These are phyloP conservation scores for Conistra vaccinii DNA, from an alignment of 2,888 invertebrate species.

Conservation along the genomic window DNA sequence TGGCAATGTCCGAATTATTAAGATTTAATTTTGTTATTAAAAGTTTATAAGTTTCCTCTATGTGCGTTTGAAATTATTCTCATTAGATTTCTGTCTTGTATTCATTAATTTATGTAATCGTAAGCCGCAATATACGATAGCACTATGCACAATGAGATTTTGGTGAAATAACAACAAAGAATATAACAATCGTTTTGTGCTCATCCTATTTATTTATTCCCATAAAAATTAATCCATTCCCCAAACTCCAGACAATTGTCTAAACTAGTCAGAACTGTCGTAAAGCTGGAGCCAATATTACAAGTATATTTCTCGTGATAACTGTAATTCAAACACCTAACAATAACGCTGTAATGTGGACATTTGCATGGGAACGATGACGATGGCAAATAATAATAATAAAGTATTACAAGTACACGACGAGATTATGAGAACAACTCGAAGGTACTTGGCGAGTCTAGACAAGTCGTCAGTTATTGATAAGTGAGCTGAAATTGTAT, in stretches of 20 bases:
- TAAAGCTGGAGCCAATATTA: conserved; percentile 46
- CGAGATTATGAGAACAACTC: conserved; percentile 6
- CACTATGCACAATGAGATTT: background rate
- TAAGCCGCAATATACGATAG: background rate
- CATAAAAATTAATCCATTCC: background rate
- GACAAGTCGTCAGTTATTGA: background rate
- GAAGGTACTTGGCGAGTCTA: conserved; percentile 16
- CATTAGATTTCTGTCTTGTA: background rate
- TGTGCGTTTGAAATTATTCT: background rate
- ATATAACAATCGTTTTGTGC: background rate
- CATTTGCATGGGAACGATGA: conserved; percentile 56
- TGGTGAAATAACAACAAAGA: background rate
- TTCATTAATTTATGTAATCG: background rate
- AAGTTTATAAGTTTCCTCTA: background rate
- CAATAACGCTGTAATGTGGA: conserved; percentile 54
- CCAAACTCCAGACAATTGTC: background rate
- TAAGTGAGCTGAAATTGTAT: conserved; percentile 1
- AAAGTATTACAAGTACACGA: conserved; percentile 9
- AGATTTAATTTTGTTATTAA: conserved; percentile 4
- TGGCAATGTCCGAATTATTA: conserved; percentile 9
- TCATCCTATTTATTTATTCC: background rate
- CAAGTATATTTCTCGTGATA: conserved; percentile 35
- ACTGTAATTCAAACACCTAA: conserved; percentile 36
- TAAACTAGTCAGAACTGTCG: conserved; percentile 32
- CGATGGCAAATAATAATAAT: conserved; percentile 41